Conservation (phyloP, 2,888 invertebrate genomes). For the Epistrophe eligans region DNA sequence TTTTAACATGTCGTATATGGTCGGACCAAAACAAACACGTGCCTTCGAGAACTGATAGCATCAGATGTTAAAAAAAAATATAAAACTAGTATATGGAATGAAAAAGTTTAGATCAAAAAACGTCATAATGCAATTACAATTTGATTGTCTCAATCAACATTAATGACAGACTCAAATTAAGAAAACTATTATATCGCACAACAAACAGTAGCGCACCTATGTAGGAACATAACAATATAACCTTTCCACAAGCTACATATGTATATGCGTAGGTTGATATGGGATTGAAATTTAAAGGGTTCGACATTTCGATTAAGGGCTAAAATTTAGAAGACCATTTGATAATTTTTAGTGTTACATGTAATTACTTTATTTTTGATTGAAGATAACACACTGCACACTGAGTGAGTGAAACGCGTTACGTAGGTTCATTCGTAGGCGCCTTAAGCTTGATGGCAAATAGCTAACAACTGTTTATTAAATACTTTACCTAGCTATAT, state of each 20-base stretch:
- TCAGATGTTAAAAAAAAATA: conserved; percentile 36
- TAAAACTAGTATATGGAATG: background rate
- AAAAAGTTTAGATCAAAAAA: conserved; percentile 31
- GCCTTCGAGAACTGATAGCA: conserved; percentile 53
- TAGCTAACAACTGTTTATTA: background rate
- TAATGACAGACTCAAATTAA: conserved; percentile 69
- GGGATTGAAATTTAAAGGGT: conserved; percentile 10
- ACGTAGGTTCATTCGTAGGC: background rate
- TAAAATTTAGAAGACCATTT: conserved; percentile 21
- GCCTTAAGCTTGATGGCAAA: background rate
- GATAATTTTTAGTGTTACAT: conserved; percentile 25
- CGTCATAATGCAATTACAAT: conserved; percentile 64
- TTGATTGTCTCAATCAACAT: conserved; percentile 63
- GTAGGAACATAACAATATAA: no score
- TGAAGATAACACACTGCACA: conserved; percentile 31
- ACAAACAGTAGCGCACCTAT: background rate
- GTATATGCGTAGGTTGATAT: background rate
- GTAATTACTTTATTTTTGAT: conserved; percentile 69
- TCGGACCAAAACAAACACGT: conserved; percentile 46
- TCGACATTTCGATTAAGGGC: conserved; percentile 16
- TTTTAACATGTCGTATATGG: background rate
- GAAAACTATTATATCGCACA: conserved; percentile 34
- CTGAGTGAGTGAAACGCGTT: background rate
- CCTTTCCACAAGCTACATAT: no score
- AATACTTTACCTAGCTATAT: background rate